phyloP scores from a whole-genome alignment of 1,140 invertebrate genomes.

The Drosophila fuyamai region DNA sequence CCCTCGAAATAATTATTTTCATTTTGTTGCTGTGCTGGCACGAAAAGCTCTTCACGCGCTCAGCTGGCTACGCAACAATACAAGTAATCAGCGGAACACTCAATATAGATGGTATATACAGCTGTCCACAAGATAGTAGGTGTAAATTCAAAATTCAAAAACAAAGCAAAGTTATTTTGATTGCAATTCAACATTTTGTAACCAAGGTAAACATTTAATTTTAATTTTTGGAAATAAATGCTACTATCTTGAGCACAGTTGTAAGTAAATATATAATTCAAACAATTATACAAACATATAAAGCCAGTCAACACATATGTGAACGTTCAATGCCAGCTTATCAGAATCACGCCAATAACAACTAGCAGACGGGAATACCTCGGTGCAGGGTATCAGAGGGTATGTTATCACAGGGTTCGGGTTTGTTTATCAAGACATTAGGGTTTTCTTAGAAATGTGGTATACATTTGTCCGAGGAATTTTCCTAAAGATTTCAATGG shows the following conservation, averaged over 20 bases:
- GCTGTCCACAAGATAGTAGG: background rate
- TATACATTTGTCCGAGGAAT: background rate
- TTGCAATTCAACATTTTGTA: no score
- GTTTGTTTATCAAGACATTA: background rate
- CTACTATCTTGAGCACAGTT: background rate
- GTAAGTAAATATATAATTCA: background rate
- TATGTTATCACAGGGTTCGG: background rate
- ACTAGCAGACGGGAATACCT: background rate
- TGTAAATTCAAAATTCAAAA: background rate
- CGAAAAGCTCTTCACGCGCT: conserved; percentile 71
- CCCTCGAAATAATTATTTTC: conserved; percentile 54
- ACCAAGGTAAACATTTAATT: no score
- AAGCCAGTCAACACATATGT: conserved; percentile 14
- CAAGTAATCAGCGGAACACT: conserved; percentile 23
- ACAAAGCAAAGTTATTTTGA: no score
- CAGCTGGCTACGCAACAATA: conserved; percentile 60
- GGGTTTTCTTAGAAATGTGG: background rate
- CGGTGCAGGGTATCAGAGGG: conserved; percentile 4
- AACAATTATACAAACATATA: background rate
- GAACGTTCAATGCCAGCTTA: conserved; percentile 71
- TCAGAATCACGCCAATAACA: conserved; percentile 43
- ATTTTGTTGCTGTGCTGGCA: conserved; percentile 74
- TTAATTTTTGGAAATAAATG: background rate
- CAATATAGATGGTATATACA: conserved; percentile 1
- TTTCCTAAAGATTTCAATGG: no score